Conservation (phyloP, 2,113 vertebrate genomes). For the Odontesthes bonariensis region DNA sequence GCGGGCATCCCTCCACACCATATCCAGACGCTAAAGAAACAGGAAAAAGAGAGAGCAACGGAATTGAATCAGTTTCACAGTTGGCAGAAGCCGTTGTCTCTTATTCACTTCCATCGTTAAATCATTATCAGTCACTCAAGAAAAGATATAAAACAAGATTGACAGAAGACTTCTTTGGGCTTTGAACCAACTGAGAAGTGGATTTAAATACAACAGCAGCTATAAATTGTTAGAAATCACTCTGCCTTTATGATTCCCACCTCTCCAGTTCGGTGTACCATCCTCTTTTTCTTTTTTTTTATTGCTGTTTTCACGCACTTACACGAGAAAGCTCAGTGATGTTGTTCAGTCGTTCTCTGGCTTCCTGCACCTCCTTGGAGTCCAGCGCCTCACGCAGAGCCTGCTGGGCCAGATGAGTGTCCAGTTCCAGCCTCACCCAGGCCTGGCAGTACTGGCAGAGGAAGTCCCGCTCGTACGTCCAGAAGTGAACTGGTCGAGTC, state of each 20-base stretch:
- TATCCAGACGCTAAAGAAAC: slow-evolving; percentile 72
- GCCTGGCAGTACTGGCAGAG: slow-evolving; percentile 82
- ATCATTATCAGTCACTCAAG: not conserved
- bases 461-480: slow-evolving; percentile 79
- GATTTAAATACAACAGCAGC: too few species aligned
- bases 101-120: slow-evolving; percentile 2
- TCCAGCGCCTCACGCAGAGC: slow-evolving; percentile 81
- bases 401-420: slow-evolving; percentile 82
- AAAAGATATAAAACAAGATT: too few species aligned
- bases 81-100: not conserved
- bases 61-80: not conserved
- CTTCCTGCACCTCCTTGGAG: slow-evolving; percentile 79
- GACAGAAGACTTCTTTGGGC: too few species aligned
- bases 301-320: not conserved
- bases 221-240: not conserved
- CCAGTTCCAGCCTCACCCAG: slow-evolving; percentile 83
- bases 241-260: not conserved
- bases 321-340: slow-evolving; percentile 80
- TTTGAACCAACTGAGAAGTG: too few species aligned
- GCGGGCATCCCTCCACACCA: slow-evolving; percentile 79
- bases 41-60: not conserved
- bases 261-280: too few species aligned
- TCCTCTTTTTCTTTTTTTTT: too few species aligned
- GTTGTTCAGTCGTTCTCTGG: slow-evolving; percentile 71
- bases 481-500: slow-evolving; percentile 79